Evolutionary conservation across 2,113 vertebrate species (phyloP).

Genomic region (Pristiophorus japonicus): DNA sequence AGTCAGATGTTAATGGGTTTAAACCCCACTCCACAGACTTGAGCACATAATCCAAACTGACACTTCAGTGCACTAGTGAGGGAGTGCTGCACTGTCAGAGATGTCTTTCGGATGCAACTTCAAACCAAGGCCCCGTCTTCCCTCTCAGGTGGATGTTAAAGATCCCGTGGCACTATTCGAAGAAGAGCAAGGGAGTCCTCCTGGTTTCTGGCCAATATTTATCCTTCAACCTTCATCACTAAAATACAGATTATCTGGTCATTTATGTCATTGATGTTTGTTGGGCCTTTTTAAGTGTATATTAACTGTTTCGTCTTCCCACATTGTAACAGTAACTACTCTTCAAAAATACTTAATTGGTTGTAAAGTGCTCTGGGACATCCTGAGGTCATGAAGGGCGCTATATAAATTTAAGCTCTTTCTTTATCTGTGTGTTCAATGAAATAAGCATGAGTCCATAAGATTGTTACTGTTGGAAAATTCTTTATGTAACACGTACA

Average conservation of each 20-base stretch:
- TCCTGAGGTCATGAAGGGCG: neutral
- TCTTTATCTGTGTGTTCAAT: neutral
- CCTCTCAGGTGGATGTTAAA: neutral
- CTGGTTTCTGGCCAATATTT: neutral
- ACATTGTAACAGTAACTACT: neutral
- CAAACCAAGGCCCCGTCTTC: neutral
- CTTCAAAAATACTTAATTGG: neutral
- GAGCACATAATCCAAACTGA: neutral
- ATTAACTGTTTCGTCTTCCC: neutral
- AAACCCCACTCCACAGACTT: neutral
- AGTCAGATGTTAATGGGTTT: neutral
- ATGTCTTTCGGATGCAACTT: neutral
- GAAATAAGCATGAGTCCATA: neutral
- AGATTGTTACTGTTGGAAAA: neutral
- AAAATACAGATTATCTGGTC: neutral
- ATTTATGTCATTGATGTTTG: neutral
- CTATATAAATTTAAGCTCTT: neutral
- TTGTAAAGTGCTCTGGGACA: neutral
- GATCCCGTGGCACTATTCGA: neutral
- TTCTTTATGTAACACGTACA: neutral
- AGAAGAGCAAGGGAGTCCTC: neutral
- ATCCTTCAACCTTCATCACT: neutral
- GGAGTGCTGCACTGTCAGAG: neutral
- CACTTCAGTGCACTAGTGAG: neutral
- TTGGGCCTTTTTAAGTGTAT: neutral